Conservation (phyloP, 2,113 vertebrate genomes). For the Mugil cephalus region DNA sequence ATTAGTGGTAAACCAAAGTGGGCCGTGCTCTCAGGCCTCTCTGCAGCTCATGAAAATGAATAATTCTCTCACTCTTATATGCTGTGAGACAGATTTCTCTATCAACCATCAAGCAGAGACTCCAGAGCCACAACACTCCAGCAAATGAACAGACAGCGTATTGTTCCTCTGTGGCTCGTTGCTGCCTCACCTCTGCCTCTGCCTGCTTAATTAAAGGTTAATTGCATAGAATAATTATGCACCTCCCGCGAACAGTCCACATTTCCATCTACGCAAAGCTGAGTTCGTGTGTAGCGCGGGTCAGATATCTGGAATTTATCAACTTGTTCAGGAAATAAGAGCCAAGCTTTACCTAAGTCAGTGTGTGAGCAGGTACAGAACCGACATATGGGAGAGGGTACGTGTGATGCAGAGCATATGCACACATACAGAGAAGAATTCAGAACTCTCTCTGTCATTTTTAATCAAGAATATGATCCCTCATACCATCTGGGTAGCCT, state of each 20-base stretch:
- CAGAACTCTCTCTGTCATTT: constrained; percentile 62
- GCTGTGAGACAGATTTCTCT: constrained; percentile 23
- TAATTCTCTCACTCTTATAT: constrained; percentile 29
- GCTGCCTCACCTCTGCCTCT: constrained; percentile 61
- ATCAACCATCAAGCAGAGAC: constrained; percentile 19
- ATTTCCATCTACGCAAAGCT: constrained; percentile 31
- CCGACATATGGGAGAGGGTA: constrained; percentile 54
- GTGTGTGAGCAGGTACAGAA: constrained; percentile 66
- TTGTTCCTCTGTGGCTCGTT: constrained; percentile 77
- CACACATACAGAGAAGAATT: constrained; percentile 48
- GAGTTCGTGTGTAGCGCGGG: constrained; percentile 12
- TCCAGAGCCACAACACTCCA: constrained; percentile 20
- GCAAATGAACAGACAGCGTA: constrained; percentile 75
- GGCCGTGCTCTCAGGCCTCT: neutral
- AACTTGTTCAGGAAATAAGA: constrained; percentile 77
- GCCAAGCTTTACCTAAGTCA: constrained; percentile 50
- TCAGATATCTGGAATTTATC: constrained; percentile 79
- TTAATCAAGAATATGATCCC: constrained; percentile 80
- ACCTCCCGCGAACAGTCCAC: constrained; percentile 18
- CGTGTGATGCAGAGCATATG: neutral
- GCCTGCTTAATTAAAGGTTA: constrained; percentile 85
- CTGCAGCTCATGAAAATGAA: neutral
- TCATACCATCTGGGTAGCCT: constrained; percentile 75
- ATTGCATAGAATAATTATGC: constrained; percentile 72
- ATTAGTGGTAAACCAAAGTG: neutral